Evolutionary conservation across 1,140 invertebrate genomes (phyloP).

Genomic region (Eupristina koningsbergeri): DNA sequence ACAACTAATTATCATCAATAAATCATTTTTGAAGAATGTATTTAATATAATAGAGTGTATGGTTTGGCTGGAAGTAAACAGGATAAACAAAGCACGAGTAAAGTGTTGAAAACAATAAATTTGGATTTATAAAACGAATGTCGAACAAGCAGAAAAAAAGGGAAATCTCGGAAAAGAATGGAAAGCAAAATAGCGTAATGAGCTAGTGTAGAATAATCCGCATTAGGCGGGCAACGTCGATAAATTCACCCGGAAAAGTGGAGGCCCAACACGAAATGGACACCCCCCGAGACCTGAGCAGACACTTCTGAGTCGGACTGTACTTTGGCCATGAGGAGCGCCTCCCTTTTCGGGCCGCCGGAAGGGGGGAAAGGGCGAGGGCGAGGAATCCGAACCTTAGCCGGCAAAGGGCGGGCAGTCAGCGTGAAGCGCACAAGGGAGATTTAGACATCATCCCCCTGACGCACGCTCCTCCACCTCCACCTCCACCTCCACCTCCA

Average conservation of each 20-base stretch:
- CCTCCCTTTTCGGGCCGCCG: conserved; percentile 47
- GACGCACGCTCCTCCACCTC: conserved; percentile 58
- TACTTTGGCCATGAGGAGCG: conserved; percentile 18
- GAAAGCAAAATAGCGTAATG: neutral
- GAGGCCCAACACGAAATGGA: conserved; percentile 20
- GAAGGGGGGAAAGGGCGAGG: conserved; percentile 8
- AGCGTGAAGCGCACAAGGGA: conserved; percentile 67
- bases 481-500: conserved; percentile 48
- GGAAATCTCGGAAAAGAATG: neutral
- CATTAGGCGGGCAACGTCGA: neutral
- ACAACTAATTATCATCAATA: no score
- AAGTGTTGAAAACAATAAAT: neutral
- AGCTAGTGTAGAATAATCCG: neutral
- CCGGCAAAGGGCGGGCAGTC: conserved; percentile 69
- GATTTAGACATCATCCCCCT: conserved; percentile 73
- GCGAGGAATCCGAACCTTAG: conserved; percentile 51
- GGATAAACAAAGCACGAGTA: neutral
- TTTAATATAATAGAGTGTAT: neutral
- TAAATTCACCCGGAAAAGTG: conserved; percentile 37
- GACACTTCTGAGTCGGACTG: conserved; percentile 41
- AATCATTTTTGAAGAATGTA: neutral
- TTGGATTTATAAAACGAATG: neutral
- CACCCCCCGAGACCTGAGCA: conserved; percentile 16
- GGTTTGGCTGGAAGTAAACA: neutral
- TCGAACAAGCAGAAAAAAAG: neutral